Evolutionary conservation across 1,140 invertebrate genomes (phyloP).

Genomic region (Maconellicoccus hirsutus): DNA sequence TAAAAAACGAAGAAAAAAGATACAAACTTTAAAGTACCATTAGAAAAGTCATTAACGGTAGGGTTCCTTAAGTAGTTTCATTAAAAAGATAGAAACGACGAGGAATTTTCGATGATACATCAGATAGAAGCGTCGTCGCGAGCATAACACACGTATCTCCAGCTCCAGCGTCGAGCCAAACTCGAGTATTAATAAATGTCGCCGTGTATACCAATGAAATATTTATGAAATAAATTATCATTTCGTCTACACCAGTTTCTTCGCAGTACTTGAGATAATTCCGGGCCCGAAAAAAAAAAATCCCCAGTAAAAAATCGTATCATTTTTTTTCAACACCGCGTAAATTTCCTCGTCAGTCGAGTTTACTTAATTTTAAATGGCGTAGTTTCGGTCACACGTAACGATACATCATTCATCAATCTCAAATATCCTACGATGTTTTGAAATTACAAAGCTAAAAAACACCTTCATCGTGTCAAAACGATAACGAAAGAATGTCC

Average conservation of each 20-base stretch:
- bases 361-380: too few relatives aligned
- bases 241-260: neutral
- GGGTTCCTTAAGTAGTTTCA: conserved; percentile 22
- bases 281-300: too few relatives aligned
- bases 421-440: too few relatives aligned
- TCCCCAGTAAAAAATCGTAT: neutral
- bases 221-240: conserved; percentile 16
- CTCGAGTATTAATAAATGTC: conserved; percentile 17
- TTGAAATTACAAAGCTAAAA: too few relatives aligned
- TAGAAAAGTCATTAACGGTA: conserved; percentile 20
- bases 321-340: conserved; percentile 7
- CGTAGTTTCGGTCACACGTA: too few relatives aligned
- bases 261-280: neutral
- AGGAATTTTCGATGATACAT: conserved; percentile 11
- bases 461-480: too few relatives aligned
- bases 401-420: too few relatives aligned
- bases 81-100: neutral
- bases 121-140: neutral
- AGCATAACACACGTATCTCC: neutral
- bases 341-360: too few relatives aligned
- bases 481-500: too few relatives aligned
- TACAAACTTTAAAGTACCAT: conserved; percentile 16
- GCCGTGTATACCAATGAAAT: conserved; percentile 10
- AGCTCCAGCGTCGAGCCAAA: neutral
- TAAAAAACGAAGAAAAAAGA: neutral